These are phyloP conservation scores for Eurosta solidaginis DNA, from an alignment of 1,140 invertebrate genomes.

Conservation along the genomic window DNA sequence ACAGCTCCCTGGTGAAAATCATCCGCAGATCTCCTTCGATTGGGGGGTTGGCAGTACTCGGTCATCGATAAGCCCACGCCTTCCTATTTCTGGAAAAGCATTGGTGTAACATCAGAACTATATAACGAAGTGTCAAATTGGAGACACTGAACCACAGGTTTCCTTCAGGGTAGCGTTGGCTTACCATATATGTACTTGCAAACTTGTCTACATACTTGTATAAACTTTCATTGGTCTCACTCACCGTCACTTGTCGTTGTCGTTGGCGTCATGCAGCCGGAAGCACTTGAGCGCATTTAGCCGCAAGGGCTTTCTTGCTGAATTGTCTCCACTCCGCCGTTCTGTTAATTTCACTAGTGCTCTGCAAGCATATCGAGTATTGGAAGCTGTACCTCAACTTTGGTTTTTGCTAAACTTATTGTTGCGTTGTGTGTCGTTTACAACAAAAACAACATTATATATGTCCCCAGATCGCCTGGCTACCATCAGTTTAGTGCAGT, in stretches of 20 bases:
- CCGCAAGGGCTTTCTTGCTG: slow-evolving; percentile 50
- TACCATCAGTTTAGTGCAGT: slow-evolving; percentile 52
- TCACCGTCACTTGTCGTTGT: too few relatives aligned
- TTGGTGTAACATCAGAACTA: too few relatives aligned
- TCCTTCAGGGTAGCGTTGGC: too few relatives aligned
- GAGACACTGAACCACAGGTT: too few relatives aligned
- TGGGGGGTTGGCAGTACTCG: too few relatives aligned
- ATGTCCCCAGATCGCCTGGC: background rate
- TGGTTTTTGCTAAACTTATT: background rate
- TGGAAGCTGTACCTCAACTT: background rate
- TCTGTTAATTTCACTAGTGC: background rate
- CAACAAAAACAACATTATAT: background rate
- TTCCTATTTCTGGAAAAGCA: too few relatives aligned
- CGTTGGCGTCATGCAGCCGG: slow-evolving; percentile 44
- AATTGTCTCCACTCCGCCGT: slow-evolving; percentile 31
- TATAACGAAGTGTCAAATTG: too few relatives aligned
- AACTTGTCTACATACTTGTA: background rate
- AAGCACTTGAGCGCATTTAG: slow-evolving; percentile 58
- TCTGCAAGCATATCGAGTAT: background rate
- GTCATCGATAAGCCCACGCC: too few relatives aligned
- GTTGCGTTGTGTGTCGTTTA: background rate
- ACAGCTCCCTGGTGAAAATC: too few relatives aligned
- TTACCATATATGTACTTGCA: too few relatives aligned
- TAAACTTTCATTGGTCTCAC: background rate
- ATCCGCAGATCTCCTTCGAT: too few relatives aligned